phyloP scores from a whole-genome alignment of 30 jellyfish, hydroid and myxozoan species.

The Pseudorhiza aurosa region DNA sequence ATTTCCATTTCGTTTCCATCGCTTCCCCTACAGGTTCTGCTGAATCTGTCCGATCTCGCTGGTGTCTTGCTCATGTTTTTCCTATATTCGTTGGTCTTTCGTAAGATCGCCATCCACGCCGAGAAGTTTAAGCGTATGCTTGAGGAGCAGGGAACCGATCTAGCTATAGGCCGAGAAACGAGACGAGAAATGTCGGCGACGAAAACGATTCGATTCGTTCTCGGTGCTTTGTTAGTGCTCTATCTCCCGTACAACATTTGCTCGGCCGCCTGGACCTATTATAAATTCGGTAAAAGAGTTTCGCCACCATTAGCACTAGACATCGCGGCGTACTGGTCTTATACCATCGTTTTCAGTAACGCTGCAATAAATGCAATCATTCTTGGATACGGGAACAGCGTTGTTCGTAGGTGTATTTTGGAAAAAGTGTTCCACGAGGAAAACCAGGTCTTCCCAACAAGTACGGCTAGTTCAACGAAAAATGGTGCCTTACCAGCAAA shows the following conservation, averaged over 20 bases:
- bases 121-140: slow-evolving; percentile 15
- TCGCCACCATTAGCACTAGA: background rate
- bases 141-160: background rate
- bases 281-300: slow-evolving; percentile 1
- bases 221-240: slow-evolving; percentile 19
- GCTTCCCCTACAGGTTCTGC: background rate
- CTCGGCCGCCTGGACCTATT: slow-evolving; percentile 11
- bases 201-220: slow-evolving; percentile 38
- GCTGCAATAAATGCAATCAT: slow-evolving; percentile 45
- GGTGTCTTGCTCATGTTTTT: background rate
- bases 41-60: background rate
- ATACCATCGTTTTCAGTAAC: slow-evolving; percentile 12
- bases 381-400: slow-evolving; percentile 36
- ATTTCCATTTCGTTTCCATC: background rate
- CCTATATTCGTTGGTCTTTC: slow-evolving; percentile 28
- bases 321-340: background rate
- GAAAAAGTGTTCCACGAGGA: background rate
- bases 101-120: slow-evolving; percentile 22
- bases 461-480: background rate
- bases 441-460: background rate
- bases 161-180: slow-evolving; percentile 2
- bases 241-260: slow-evolving; percentile 37
- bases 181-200: slow-evolving; percentile 47
- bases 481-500: no score
- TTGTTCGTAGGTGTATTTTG: slow-evolving; percentile 5